Percentiles rank a stretch among this genome's conserved stretches.
Conservation (phyloP, 2,113 vertebrate genomes). For the Mobula birostris region DNA sequence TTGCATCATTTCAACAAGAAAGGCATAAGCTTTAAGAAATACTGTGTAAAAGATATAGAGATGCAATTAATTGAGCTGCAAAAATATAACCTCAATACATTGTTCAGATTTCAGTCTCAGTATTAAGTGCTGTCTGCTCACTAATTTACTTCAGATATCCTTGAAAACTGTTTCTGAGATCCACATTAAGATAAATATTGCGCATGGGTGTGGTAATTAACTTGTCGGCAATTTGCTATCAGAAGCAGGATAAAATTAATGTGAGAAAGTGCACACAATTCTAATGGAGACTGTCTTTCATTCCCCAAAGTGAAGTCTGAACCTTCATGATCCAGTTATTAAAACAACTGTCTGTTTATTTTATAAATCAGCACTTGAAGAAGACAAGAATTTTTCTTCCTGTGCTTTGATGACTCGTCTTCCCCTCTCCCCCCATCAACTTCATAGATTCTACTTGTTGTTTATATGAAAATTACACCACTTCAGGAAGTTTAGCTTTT, state of each 20-base stretch:
- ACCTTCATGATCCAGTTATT: conserved; percentile 37
- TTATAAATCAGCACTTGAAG: conserved; percentile 40
- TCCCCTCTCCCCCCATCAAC: not conserved
- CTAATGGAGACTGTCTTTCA: conserved; percentile 1
- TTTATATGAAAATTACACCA: conserved; percentile 47
- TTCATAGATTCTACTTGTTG: conserved; percentile 27
- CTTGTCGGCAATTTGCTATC: not conserved
- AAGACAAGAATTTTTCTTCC: conserved; percentile 40
- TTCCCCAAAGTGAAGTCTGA: conserved; percentile 36
- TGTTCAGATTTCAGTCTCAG: not conserved
- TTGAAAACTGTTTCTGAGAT: not conserved
- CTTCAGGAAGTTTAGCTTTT: conserved; percentile 47
- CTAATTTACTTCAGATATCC: conserved; percentile 1
- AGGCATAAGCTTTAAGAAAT: not conserved
- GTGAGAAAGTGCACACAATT: conserved; percentile 29
- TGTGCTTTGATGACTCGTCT: not conserved
- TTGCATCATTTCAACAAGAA: not conserved
- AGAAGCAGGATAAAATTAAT: conserved; percentile 34
- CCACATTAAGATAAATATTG: not conserved
- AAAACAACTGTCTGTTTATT: conserved; percentile 40
- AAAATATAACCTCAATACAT: not conserved
- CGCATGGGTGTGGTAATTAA: not conserved
- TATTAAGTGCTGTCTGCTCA: not conserved
- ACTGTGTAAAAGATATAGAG: not conserved
- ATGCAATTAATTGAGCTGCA: not conserved